Base-by-base conservation (phyloP, 2,888 invertebrate species). In the Agonopterix alstromeriana region DNA sequence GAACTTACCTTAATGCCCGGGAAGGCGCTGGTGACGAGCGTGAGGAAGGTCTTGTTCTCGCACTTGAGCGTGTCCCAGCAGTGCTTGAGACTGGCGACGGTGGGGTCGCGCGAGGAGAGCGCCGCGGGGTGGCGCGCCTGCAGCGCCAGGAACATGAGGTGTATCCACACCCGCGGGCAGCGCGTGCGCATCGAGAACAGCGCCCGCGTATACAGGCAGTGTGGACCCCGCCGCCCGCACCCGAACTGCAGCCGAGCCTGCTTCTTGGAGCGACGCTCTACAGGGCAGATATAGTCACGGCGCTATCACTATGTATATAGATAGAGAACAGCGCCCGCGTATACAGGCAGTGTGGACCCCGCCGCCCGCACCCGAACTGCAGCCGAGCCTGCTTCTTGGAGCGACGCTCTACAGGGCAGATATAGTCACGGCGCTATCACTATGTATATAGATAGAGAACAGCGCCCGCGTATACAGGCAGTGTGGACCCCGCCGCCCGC, bases 21-120 rank as follows among this genome's bases (percentile, higher is more conserved):
- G 86, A 98, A 98, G 47, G 97, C 97, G 58, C 97, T 96, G 4
- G 98, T 98, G 48, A 98, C 97, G 42, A 98, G 90, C 46, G 97
- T 96, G 36, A 95, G 90, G 73, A 97, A 97, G 36, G 95, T 95
- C 77, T 94, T 94, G 78, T 96, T 95, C 81, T 97, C 97, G 70
- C 95, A 94, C 81, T 97, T 97, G 65, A 98, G 91, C 63, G 95
- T 96, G 79, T 98, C 97, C 97, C 98, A 98, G 82, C 97, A 97
- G 74, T 96, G 94, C 80, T 96, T 96, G 52, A 96, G 88, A 70
- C 94, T 94, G 65, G 94, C 94, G 1, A 96, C 95, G 57, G 94
- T 94, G 35, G 94, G 91, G 76, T 96, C 95, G 35, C 96, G 81
- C 27, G 94, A 94, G 66, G 95, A 95, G 17, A 96, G 83, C 12